Evolutionary conservation across 2,113 vertebrate genomes (phyloP).

Genomic region (Aramus guarauna): DNA sequence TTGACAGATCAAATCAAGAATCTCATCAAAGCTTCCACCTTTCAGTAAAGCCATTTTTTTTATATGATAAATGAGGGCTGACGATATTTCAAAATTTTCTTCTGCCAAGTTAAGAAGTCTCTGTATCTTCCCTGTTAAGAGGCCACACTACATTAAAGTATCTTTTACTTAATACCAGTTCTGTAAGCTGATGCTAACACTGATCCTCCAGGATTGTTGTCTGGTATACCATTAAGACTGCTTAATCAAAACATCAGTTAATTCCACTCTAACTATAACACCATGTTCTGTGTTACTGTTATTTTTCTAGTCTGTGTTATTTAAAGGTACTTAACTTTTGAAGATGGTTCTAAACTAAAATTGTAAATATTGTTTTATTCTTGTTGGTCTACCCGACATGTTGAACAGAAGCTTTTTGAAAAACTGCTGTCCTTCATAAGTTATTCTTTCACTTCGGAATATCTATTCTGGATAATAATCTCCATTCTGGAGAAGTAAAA

Average conservation of each 20-base stretch:
- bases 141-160: not conserved
- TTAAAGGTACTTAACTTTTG: not conserved
- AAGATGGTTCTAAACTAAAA: not conserved
- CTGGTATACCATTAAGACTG: not conserved
- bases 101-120: not conserved
- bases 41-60: not conserved
- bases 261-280: not conserved
- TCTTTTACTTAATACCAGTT: not conserved
- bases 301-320: not conserved
- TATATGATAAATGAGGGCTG: not conserved
- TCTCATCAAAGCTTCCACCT: not conserved
- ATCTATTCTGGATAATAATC: too few species aligned
- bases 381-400: not conserved
- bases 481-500: not conserved
- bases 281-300: not conserved
- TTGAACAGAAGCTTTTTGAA: not conserved
- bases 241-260: not conserved
- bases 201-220: not conserved
- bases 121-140: not conserved
- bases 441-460: not conserved
- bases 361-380: not conserved
- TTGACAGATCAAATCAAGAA: not conserved
- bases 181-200: not conserved
- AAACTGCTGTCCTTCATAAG: not conserved
- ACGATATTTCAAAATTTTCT: not conserved